phyloP scores from a whole-genome alignment of 1,140 invertebrate genomes.

The Mercenaria mercenaria region DNA sequence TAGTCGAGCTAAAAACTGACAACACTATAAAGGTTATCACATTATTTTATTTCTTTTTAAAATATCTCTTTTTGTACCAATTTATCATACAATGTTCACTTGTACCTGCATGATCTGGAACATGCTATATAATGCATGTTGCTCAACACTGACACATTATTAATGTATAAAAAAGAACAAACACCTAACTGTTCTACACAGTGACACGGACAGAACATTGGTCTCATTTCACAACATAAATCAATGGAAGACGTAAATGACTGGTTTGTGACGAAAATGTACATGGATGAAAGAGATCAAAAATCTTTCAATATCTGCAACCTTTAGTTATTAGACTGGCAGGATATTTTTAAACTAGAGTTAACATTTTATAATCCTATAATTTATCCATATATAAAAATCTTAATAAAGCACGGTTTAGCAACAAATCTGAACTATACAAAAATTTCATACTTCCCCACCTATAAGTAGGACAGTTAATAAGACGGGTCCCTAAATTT shows the following conservation, averaged over 20 bases:
- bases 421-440: neutral
- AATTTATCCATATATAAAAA: too few species aligned
- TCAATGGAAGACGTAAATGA: neutral
- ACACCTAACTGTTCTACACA: neutral
- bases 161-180: neutral
- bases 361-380: too few species aligned
- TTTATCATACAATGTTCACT: neutral
- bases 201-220: neutral
- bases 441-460: too few species aligned
- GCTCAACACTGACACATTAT: neutral
- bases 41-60: slow-evolving; percentile 25
- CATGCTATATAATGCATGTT: neutral
- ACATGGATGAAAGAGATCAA: neutral
- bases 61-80: slow-evolving; percentile 13
- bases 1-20: too few species aligned
- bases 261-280: neutral
- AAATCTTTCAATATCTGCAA: neutral
- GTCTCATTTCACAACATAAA: neutral
- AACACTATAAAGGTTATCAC: slow-evolving; percentile 13
- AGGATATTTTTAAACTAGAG: too few species aligned
- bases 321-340: too few species aligned
- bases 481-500: too few species aligned
- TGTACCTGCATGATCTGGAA: neutral
- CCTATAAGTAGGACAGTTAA: too few species aligned
- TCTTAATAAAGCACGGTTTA: too few species aligned